Base-by-base conservation (phyloP, 2,113 vertebrate species). In the Tupaia tana region DNA sequence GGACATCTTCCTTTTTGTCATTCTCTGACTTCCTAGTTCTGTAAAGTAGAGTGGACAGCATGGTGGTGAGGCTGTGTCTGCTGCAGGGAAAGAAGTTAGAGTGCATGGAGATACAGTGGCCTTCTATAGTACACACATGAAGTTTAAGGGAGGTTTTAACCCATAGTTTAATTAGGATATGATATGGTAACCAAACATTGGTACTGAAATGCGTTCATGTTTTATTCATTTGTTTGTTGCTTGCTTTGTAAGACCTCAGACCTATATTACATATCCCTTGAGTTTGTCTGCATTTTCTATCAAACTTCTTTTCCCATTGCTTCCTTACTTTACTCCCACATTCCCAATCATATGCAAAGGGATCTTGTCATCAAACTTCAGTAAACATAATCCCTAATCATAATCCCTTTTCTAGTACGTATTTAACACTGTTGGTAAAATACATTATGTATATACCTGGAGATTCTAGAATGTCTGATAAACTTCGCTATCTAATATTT, bases 71-170 rank as follows among this genome's bases (percentile, higher is more conserved):
- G 61, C 95, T 95, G 9, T 88, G 69, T 77, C 70, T 96, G n/a
- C 93, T 97, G 69, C 85, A 90, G 77, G 93, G 87, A 29, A 92
- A 96, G 78, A 83, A 73, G n/a, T 93, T 61, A 7, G 31, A 89
- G 7, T 95, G n/a, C 78, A 89, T 61, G 88, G 87, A 34, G 66
- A 93, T 83, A 90, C 95, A 93, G 29, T 94, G 91, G 89, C 82
- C 59, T 74, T 94, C 19, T 88, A 7, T 25, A 24, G 19, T n/a
- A 19, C 0, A 14, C 27, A 9, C 7, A 20, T 16, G 22, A 71
- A 9, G 20, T 59, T 9, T 89, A 75, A 93, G 18, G 81, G 75
- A 67, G n/a, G 16, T 24, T 64, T 89, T 81, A 81, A 19, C 58
- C 31, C 86, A 2, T 58, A 59, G 25, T 59, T 73, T 89, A 74